phyloP scores from a whole-genome alignment of 2,797 vertebrate genomes.

The Esox lucius region DNA sequence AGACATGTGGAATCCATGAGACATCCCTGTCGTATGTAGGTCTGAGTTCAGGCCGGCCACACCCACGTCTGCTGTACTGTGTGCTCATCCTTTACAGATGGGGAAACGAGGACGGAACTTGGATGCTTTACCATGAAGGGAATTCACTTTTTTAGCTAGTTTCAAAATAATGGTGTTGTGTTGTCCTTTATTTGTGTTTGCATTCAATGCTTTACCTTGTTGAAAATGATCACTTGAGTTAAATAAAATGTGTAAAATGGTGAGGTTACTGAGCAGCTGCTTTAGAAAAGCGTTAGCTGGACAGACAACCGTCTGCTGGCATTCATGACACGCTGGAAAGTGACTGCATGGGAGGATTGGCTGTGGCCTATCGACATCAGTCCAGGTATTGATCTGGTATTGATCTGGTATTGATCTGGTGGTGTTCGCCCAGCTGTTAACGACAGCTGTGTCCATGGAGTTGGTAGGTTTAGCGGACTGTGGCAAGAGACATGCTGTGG shows the following conservation, averaged over 20 bases:
- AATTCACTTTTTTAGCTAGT: too few species aligned
- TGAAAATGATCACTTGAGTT: too few species aligned
- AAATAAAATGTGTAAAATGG: too few species aligned
- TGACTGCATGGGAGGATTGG: neutral
- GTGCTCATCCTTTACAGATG: too few species aligned
- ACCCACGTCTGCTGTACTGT: neutral
- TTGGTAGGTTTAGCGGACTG: neutral
- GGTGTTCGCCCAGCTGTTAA: neutral
- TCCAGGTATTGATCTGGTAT: neutral
- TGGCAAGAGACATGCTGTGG: neutral
- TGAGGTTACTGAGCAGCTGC: too few species aligned
- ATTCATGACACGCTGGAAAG: too few species aligned
- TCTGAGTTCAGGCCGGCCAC: neutral
- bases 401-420: neutral
- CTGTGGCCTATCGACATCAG: neutral
- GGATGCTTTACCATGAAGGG: too few species aligned
- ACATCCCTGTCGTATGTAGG: neutral
- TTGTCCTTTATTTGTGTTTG: neutral
- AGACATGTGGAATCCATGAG: slow-evolving; percentile 40
- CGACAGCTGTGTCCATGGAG: neutral
- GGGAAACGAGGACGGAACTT: too few species aligned
- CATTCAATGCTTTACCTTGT: neutral
- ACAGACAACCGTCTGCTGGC: too few species aligned
- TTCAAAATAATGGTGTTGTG: neutral
- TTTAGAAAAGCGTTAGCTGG: too few species aligned